Conservation (phyloP, 2,797 vertebrate species). For the Emydoidea blandingii region DNA sequence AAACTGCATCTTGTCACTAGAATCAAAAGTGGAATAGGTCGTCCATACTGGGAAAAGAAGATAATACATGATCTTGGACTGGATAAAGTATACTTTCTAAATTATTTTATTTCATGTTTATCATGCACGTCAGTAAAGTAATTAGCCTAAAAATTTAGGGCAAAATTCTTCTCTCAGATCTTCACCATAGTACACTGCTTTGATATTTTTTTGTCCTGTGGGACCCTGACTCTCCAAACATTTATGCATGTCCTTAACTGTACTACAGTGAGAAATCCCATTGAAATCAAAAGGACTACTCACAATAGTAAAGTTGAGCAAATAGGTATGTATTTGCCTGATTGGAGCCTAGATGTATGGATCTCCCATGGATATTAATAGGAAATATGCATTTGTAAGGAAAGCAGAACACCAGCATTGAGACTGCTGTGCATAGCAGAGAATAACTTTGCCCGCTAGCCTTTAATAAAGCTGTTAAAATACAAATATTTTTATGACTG, state of each 20-base stretch:
- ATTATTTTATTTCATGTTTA: not conserved
- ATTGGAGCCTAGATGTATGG: not conserved
- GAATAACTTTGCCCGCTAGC: not conserved
- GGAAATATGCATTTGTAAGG: not conserved
- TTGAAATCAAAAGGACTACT: not conserved
- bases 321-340: not conserved
- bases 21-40: constrained; percentile 85
- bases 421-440: not conserved
- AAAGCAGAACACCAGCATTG: not conserved
- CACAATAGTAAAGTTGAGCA: not conserved
- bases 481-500: not conserved
- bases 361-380: not conserved
- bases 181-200: not conserved
- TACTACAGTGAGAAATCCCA: not conserved
- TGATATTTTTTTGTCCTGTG: not conserved
- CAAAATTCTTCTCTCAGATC: not conserved
- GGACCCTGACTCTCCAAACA: not conserved
- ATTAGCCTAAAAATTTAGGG: not conserved
- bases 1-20: constrained; percentile 93
- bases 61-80: constrained; percentile 87
- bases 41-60: constrained; percentile 96
- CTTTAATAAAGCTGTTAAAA: not conserved
- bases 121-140: not conserved
- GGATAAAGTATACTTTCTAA: constrained; percentile 83
- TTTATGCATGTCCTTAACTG: not conserved